Conservation (phyloP, 2,888 invertebrate species). For the Carabus problematicus region DNA sequence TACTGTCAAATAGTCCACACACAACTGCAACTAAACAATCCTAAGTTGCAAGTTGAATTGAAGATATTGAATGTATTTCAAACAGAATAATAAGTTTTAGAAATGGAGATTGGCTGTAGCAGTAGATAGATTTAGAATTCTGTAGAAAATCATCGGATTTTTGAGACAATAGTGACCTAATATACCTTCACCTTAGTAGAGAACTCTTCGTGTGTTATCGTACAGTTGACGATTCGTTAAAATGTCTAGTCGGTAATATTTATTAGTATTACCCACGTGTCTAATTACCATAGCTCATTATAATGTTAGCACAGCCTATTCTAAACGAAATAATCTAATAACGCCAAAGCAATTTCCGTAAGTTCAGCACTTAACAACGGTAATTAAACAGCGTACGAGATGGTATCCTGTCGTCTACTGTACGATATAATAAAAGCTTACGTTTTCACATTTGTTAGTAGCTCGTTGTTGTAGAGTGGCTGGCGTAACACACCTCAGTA, state of each 20-base stretch:
- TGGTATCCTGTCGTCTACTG: slow-evolving; percentile 12
- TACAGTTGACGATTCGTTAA: slow-evolving; percentile 22
- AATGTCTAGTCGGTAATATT: slow-evolving; percentile 21
- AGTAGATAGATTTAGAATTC: no score
- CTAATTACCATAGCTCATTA: slow-evolving; percentile 33
- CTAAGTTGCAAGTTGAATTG: no score
- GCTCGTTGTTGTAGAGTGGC: background rate
- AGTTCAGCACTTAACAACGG: slow-evolving; percentile 34
- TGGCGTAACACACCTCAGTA: background rate
- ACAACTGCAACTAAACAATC: no score
- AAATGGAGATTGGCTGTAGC: no score
- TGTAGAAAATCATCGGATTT: no score
- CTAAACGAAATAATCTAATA: slow-evolving; percentile 38
- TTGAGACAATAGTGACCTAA: no score
- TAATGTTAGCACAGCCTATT: slow-evolving; percentile 38
- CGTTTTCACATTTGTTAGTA: slow-evolving; percentile 28
- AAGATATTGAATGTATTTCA: no score
- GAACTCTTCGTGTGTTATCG: background rate
- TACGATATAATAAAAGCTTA: slow-evolving; percentile 30
- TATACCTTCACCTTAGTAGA: no score
- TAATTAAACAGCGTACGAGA: slow-evolving; percentile 35
- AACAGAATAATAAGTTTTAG: no score
- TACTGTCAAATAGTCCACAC: no score
- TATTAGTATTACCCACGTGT: slow-evolving; percentile 31
- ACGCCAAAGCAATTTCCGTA: slow-evolving; percentile 38